phyloP scores from a whole-genome alignment of 1,140 invertebrate genomes.

The Brachionus sp. region DNA sequence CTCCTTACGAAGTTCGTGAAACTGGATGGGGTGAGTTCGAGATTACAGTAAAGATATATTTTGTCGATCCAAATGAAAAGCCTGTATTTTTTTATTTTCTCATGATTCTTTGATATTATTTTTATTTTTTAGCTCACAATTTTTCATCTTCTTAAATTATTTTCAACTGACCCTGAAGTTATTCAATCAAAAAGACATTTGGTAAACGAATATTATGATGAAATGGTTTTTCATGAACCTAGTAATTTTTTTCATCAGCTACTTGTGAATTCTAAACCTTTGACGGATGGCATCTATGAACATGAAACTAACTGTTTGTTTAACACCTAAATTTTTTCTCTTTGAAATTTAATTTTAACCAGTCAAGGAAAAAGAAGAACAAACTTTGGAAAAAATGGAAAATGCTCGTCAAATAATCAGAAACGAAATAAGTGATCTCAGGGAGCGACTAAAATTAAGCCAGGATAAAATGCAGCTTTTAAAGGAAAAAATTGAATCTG shows the following conservation, averaged over 20 bases:
- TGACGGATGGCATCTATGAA: background rate
- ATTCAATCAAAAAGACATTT: conserved; percentile 1
- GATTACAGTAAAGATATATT: conserved; percentile 95
- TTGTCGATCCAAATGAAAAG: conserved; percentile 70
- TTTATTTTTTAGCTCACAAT: background rate
- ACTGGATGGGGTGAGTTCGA: conserved; percentile 99
- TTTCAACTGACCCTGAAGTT: conserved; percentile 24
- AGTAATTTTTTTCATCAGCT: conserved; percentile 13
- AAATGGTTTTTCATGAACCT: conserved; percentile 41
- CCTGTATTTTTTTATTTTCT: background rate
- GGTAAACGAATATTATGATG: conserved; percentile 44
- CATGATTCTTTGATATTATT: background rate
- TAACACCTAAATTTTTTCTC: background rate
- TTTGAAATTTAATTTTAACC: background rate
- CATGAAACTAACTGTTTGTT: conserved; percentile 25
- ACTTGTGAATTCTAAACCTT: background rate
- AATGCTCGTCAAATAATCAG: conserved; percentile 12
- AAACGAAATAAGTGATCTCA: conserved; percentile 24
- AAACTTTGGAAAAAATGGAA: conserved; percentile 36
- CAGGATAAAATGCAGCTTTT: conserved; percentile 32
- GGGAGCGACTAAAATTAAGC: conserved; percentile 11
- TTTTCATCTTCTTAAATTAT: conserved; percentile 45
- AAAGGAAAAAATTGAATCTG: conserved; percentile 25
- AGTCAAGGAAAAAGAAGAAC: conserved; percentile 25
- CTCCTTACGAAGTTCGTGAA: conserved; percentile 94